Percentiles rank a stretch among this genome's conserved stretches.
Conservation (phyloP, 2,113 vertebrate genomes). For the Dicaeum eximium region DNA sequence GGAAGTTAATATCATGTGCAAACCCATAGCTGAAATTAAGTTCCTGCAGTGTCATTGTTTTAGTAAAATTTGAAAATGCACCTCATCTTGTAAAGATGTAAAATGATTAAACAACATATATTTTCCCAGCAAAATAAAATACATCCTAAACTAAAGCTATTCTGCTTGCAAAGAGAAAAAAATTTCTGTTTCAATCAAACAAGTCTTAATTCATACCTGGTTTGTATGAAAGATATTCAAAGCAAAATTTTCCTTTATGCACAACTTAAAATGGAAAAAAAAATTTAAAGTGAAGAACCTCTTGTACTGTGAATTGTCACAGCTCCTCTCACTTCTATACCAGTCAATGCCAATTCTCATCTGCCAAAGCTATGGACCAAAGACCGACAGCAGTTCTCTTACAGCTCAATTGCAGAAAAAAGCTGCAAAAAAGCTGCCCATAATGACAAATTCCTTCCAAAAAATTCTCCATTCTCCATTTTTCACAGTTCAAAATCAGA, state of each 20-base stretch:
- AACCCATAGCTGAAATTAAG: background rate
- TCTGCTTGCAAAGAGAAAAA: background rate
- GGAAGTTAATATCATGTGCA: background rate
- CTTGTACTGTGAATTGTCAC: background rate
- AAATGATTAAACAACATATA: background rate
- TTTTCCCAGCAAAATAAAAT: background rate
- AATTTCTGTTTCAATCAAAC: background rate
- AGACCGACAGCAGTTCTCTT: background rate
- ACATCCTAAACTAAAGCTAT: background rate
- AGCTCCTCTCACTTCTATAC: background rate
- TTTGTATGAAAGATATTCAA: background rate
- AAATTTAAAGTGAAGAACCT: background rate
- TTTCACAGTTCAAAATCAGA: conserved; percentile 6
- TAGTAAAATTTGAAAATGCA: background rate
- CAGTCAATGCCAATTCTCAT: background rate
- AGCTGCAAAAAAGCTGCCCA: background rate
- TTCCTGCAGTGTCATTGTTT: background rate
- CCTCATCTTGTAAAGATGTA: background rate
- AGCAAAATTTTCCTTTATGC: background rate
- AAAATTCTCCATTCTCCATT: background rate
- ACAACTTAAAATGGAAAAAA: background rate
- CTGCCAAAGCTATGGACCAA: background rate
- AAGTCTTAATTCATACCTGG: background rate
- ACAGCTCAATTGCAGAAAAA: background rate
- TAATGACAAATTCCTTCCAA: background rate